Percentiles rank a stretch among this genome's conserved stretches.
Evolutionary conservation across 2,888 invertebrate species (phyloP).

Genomic region (Leptinotarsa rubiginosa): DNA sequence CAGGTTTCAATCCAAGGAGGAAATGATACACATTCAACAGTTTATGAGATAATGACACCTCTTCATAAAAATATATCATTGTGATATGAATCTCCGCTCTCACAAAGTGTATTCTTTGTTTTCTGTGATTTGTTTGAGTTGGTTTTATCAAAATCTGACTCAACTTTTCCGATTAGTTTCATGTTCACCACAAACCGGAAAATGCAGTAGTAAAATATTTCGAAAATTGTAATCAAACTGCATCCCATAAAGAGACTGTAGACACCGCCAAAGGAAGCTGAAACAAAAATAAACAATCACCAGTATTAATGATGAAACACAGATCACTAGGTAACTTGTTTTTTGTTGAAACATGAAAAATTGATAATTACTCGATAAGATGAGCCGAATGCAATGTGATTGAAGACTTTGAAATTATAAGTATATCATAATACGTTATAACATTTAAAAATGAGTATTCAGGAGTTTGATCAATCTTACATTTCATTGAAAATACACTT

Average conservation of each 20-base stretch:
- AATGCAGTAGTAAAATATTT: constrained; percentile 63
- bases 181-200: constrained; percentile 55
- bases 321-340: no score
- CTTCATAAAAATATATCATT: neutral
- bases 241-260: constrained; percentile 65
- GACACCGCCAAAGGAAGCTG: constrained; percentile 66
- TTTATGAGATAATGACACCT: no score
- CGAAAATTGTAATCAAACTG: constrained; percentile 63
- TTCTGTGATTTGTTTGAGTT: neutral
- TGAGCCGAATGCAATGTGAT: no score
- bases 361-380: no score
- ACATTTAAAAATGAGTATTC: no score
- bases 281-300: constrained; percentile 47
- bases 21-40: no score
- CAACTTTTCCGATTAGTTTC: constrained; percentile 44
- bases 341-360: no score
- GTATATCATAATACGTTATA: no score
- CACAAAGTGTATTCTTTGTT: neutral
- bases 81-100: neutral
- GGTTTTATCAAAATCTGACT: constrained; percentile 16
- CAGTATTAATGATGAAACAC: neutral
- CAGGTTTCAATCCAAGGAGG: no score
- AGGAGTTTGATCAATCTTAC: no score
- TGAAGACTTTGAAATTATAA: no score
- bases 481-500: no score